Conservation (phyloP, 2,113 vertebrate species). For the Romanogobio albipinnatus region DNA sequence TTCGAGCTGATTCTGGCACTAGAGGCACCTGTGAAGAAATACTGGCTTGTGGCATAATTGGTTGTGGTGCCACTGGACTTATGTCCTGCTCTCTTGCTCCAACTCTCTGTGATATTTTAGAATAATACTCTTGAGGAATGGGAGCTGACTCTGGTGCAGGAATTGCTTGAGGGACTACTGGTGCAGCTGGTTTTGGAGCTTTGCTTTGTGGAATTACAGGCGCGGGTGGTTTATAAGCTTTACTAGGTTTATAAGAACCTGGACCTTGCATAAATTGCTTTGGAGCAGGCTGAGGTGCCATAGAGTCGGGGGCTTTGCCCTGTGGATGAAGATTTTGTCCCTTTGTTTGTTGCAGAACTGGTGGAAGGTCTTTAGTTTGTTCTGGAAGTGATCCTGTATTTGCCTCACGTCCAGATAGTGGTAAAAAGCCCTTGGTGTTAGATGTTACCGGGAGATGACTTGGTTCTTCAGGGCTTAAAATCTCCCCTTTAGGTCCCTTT, state of each 20-base stretch:
- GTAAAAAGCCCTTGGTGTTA: conserved; percentile 37
- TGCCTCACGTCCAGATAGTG: conserved; percentile 22
- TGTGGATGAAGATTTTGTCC: conserved; percentile 16
- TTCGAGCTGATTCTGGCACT: not conserved
- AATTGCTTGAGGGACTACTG: conserved; percentile 10
- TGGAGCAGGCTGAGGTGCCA: not conserved
- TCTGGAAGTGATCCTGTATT: conserved; percentile 1
- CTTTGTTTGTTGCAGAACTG: conserved; percentile 27
- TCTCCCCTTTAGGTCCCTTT: conserved; percentile 62
- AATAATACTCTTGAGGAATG: conserved; percentile 44
- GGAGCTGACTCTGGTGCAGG: conserved; percentile 34
- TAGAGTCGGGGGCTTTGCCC: conserved; percentile 7
- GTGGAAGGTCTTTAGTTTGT: not conserved
- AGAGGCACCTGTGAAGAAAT: not conserved
- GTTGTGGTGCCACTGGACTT: conserved; percentile 29
- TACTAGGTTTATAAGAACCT: conserved; percentile 37
- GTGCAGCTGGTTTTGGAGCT: conserved; percentile 5
- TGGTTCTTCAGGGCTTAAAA: conserved; percentile 53
- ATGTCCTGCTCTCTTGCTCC: not conserved
- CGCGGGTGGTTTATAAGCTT: conserved; percentile 42
- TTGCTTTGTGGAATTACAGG: conserved; percentile 27
- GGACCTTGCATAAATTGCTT: conserved; percentile 5
- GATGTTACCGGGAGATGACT: conserved; percentile 23
- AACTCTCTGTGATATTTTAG: conserved; percentile 14
- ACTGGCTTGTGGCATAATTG: not conserved